Conservation (phyloP, 2,888 invertebrate genomes). For the Linhomoeus sp. region DNA sequence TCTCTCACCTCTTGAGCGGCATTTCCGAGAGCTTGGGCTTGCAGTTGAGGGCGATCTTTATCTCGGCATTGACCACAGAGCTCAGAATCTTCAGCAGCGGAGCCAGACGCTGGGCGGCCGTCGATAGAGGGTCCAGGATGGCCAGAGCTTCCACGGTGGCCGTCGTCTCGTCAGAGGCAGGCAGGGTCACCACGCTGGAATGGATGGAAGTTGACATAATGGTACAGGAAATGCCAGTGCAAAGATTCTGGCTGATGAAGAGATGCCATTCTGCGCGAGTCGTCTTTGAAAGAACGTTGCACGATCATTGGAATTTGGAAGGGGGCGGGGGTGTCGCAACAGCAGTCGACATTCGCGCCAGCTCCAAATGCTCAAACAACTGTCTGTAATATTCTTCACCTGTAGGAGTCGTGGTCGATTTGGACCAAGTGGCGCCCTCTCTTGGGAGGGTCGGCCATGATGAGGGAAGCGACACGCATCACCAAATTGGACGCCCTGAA, state of each 20-base stretch:
- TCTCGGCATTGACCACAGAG: constrained; percentile 59
- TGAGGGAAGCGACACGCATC: constrained; percentile 29
- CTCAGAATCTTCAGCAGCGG: constrained; percentile 43
- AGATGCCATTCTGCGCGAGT: too few relatives aligned
- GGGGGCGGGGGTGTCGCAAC: too few relatives aligned
- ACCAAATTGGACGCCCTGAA: constrained; percentile 30
- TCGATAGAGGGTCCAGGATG: constrained; percentile 77
- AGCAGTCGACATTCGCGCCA: too few relatives aligned
- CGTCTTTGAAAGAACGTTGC: too few relatives aligned
- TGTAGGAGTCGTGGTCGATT: constrained; percentile 16
- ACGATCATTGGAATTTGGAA: too few relatives aligned
- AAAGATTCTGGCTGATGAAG: too few relatives aligned
- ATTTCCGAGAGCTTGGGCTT: constrained; percentile 90
- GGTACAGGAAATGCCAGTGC: too few relatives aligned
- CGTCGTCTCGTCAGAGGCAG: constrained; percentile 35
- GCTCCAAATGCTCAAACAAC: too few relatives aligned
- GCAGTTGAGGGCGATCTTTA: constrained; percentile 73
- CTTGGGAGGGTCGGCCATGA: constrained; percentile 23
- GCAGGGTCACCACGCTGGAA: too few relatives aligned
- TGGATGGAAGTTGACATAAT: too few relatives aligned
- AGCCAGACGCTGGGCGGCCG: constrained; percentile 74
- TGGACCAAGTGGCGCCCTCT: constrained; percentile 17
- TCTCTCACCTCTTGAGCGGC: constrained; percentile 68
- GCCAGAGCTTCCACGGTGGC: constrained; percentile 56
- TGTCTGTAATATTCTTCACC: too few relatives aligned